Evolutionary conservation across 2,113 vertebrate genomes (phyloP), one percentile per base, ranked within the genome.

Genomic region (Spea multiplicata): DNA sequence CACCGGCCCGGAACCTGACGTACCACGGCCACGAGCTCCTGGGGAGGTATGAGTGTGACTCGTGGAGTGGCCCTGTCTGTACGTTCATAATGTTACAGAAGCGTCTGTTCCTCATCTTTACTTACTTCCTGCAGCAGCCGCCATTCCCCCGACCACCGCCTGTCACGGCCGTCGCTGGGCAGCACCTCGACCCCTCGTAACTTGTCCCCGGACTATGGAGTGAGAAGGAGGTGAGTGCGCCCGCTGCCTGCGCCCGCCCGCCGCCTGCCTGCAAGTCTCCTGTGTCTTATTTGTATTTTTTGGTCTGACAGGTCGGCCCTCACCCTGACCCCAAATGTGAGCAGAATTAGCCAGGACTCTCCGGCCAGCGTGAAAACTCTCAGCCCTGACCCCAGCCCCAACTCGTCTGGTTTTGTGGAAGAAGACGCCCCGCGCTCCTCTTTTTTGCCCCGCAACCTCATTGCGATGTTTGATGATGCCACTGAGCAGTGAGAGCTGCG

Each of bases 401-500:
- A 30, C 6, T 73, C 74, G 0, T 52, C 68, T 3, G 55, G 66
- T 0, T 83, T 78, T 69, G 75, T 78, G 44, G 81, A 82, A 4
- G n/a, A n/a, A n/a, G 74, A 81, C 52, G 50, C 73, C 77, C 52
- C 83, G n/a, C 85, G 85, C 55, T 84, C 89, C 4, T 76, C 81
- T 82, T 93, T 96, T 65, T 93, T 95, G 84, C 95, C 95, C 61
- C 93, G 93, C 82, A 97, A 95, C 80, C 89, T 97, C 57, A 90
- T 97, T 46, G 92, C 85, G 73, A 85, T 97, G 64, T 97, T 96
- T 74, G 95, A 97, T 71, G 93, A 97, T 44, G 86, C 44, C 4
- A 7, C 61, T 14, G 76, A 83, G 10, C 59, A 80, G 30, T 82
- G 81, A 49, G 70, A 30, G 30, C 30, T 30, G 30, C 30, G 30